A percentile compares a stretch with the other conserved stretches of the same genome.
Conservation (phyloP, 2,888 invertebrate species). For the Volucella inflata region DNA sequence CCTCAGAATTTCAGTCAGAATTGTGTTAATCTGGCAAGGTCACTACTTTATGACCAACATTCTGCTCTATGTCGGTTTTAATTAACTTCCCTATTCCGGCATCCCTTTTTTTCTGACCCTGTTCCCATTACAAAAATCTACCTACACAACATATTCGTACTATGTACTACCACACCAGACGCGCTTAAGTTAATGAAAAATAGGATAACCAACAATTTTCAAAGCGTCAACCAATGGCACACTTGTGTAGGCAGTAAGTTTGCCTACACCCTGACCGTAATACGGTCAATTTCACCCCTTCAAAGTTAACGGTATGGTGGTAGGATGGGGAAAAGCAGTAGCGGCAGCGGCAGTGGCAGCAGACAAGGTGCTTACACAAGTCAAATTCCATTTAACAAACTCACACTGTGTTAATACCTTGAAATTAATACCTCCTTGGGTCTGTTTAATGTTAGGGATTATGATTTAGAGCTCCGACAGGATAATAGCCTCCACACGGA, state of each 20-base stretch:
- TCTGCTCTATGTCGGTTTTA: neutral
- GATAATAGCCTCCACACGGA: slow-evolving; percentile 57
- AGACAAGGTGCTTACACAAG: slow-evolving; percentile 73
- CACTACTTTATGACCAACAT: slow-evolving; percentile 40
- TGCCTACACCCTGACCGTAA: neutral
- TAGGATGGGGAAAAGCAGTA: neutral
- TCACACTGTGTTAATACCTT: slow-evolving; percentile 68
- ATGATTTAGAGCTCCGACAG: slow-evolving; percentile 58
- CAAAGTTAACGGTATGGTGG: slow-evolving; percentile 2
- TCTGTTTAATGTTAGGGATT: slow-evolving; percentile 64
- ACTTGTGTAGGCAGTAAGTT: slow-evolving; percentile 4
- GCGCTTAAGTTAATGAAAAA: slow-evolving; percentile 42
- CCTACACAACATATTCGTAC: slow-evolving; percentile 1
- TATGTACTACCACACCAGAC: slow-evolving; percentile 1
- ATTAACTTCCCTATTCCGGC: neutral
- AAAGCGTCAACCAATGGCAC: slow-evolving; percentile 33
- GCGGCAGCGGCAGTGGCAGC: slow-evolving; percentile 17
- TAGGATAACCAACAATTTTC: slow-evolving; percentile 57
- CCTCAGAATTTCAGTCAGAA: neutral
- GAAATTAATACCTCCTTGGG: slow-evolving; percentile 64
- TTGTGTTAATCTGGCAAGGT: neutral
- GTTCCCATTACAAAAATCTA: neutral
- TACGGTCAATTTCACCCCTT: slow-evolving; percentile 19
- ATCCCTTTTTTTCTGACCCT: neutral
- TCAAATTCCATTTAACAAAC: slow-evolving; percentile 71